A percentile compares a stretch with the other conserved stretches of the same genome.
Evolutionary conservation across 2,113 vertebrate species (phyloP).

Genomic region (Rattus rattus): DNA sequence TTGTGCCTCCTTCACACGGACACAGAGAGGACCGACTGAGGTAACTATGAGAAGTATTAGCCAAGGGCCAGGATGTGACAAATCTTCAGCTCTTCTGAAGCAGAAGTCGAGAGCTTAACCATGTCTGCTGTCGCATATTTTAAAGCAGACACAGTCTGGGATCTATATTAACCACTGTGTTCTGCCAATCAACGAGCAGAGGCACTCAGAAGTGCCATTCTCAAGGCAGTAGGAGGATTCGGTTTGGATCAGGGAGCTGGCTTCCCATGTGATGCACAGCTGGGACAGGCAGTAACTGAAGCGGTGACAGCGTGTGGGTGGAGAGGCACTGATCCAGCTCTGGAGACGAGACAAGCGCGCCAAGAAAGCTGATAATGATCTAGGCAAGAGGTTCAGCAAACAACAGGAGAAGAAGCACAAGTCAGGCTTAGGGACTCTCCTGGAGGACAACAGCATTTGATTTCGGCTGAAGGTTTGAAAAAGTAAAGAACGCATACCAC

Average conservation of each 20-base stretch:
- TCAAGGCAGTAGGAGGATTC: not conserved
- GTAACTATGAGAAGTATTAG: not conserved
- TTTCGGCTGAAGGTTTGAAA: not conserved
- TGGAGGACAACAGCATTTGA: not conserved
- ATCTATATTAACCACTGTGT: not conserved
- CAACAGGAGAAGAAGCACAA: not conserved
- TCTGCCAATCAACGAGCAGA: not conserved
- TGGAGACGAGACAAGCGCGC: not conserved
- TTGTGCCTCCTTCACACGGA: not conserved
- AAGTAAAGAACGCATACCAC: not conserved
- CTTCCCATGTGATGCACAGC: not conserved
- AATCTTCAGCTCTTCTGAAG: slow-evolving; percentile 13
- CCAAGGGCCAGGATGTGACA: not conserved
- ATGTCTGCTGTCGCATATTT: not conserved
- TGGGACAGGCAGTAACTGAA: not conserved
- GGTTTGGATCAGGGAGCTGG: not conserved
- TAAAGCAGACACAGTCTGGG: not conserved
- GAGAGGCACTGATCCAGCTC: not conserved
- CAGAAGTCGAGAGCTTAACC: not conserved
- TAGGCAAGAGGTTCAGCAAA: not conserved
- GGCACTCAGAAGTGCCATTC: not conserved
- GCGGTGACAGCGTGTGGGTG: not conserved
- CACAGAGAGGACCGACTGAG: slow-evolving; percentile 8
- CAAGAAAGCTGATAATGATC: not conserved
- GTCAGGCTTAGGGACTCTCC: too few relatives aligned